Percentiles rank a stretch among this genome's conserved stretches.
Evolutionary conservation across 2,113 vertebrate genomes (phyloP).

Genomic region (Neolamprologus sp.): DNA sequence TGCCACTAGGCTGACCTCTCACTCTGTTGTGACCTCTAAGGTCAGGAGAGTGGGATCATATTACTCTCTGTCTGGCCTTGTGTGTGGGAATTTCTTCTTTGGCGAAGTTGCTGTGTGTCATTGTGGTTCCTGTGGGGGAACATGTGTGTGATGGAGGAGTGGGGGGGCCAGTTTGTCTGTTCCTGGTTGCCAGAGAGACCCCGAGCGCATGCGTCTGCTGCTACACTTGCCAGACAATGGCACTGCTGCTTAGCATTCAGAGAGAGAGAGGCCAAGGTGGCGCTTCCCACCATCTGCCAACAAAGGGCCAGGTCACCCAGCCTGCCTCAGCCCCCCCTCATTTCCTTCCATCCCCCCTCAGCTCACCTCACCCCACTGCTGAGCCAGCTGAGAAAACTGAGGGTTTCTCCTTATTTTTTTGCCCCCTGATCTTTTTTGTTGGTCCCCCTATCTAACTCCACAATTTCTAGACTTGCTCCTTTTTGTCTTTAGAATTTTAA

Average conservation of each 20-base stretch:
- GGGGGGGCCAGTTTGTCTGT: conserved; percentile 29
- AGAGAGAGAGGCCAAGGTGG: conserved; percentile 66
- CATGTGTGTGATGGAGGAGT: not conserved
- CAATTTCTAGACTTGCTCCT: not conserved
- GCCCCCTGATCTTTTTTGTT: not conserved
- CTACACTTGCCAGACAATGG: conserved; percentile 71
- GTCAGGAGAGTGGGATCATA: conserved; percentile 19
- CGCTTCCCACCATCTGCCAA: conserved; percentile 74
- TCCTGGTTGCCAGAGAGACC: conserved; percentile 70
- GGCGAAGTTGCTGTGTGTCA: conserved; percentile 1
- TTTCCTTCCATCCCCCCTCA: conserved; percentile 30
- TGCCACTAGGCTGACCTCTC: conserved; percentile 15
- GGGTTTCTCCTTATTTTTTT: not conserved
- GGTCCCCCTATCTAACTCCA: not conserved
- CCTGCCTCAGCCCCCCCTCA: conserved; percentile 28
- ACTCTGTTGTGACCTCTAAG: not conserved
- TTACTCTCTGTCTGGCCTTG: not conserved
- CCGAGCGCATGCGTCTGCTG: conserved; percentile 63
- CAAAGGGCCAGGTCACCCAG: conserved; percentile 72
- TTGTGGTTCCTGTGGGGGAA: not conserved
- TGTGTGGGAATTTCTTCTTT: conserved; percentile 24
- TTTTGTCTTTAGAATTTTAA: not conserved
- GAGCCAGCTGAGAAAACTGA: conserved; percentile 38
- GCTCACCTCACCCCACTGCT: conserved; percentile 29
- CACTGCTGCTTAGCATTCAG: conserved; percentile 74